Evolutionary conservation across 2,797 vertebrate species (phyloP).

Genomic region (Pagetopsis macropterus): DNA sequence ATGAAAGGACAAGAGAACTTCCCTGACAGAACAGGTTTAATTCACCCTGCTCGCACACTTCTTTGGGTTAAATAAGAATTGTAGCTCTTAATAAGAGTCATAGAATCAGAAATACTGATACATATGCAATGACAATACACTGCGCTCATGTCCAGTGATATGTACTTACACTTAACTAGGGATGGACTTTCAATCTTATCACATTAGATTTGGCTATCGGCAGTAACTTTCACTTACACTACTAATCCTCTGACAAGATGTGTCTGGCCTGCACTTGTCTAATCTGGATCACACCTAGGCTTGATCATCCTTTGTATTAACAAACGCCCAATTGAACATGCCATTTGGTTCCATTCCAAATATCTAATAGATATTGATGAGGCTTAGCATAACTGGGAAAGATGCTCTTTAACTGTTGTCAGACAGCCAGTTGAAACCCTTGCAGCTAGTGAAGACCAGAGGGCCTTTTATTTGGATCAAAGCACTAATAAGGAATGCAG

Average conservation of each 20-base stretch:
- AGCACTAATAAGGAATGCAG: conserved; percentile 29
- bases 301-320: background rate
- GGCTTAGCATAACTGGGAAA: conserved; percentile 9
- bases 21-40: background rate
- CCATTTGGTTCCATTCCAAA: background rate
- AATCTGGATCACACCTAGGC: conserved; percentile 1
- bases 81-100: too few species aligned
- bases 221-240: background rate
- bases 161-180: background rate
- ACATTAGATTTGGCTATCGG: background rate
- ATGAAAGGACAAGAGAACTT: background rate
- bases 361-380: conserved; percentile 12
- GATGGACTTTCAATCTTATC: background rate
- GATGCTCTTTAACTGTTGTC: conserved; percentile 19
- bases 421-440: conserved; percentile 5
- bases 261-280: conserved; percentile 32
- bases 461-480: conserved; percentile 24
- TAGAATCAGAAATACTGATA: too few species aligned
- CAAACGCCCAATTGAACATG: background rate
- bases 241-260: conserved; percentile 13
- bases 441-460: conserved; percentile 2
- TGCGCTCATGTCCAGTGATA: background rate
- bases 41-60: background rate
- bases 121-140: background rate
- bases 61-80: background rate